Percentiles rank a stretch among this genome's conserved stretches.
Evolutionary conservation across 2,113 vertebrate genomes (phyloP).

Genomic region (Cygnus buccinator): DNA sequence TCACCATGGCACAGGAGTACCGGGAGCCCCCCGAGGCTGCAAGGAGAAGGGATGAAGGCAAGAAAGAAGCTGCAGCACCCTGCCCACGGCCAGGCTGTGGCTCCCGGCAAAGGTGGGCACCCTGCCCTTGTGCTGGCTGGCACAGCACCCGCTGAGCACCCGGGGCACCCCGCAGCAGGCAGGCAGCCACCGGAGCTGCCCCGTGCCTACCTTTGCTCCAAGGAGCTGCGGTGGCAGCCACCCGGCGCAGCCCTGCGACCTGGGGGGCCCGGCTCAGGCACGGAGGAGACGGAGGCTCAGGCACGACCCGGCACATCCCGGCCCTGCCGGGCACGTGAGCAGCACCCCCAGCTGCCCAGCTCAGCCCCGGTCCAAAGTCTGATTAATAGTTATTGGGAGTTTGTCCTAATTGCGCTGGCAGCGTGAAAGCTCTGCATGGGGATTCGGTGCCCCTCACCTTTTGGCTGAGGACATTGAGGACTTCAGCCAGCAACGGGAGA

Average conservation of each 20-base stretch:
- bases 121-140: accelerated
- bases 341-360: neutral
- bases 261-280: accelerated
- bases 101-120: neutral
- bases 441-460: neutral
- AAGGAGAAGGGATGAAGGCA: accelerated
- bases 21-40: neutral
- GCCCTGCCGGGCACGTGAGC: neutral
- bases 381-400: neutral
- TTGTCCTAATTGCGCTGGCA: neutral
- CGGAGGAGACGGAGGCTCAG: accelerated
- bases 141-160: accelerated
- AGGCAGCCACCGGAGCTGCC: accelerated
- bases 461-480: neutral
- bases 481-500: neutral
- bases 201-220: neutral
- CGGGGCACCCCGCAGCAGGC: accelerated
- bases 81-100: accelerated
- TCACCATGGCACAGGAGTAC: accelerated
- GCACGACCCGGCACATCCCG: accelerated
- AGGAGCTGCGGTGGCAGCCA: accelerated
- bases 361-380: neutral
- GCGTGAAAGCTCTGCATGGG: accelerated
- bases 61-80: neutral
- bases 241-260: neutral